Evolutionary conservation across 2,888 invertebrate species (phyloP).

Genomic region (Drosophila glabriapex): DNA sequence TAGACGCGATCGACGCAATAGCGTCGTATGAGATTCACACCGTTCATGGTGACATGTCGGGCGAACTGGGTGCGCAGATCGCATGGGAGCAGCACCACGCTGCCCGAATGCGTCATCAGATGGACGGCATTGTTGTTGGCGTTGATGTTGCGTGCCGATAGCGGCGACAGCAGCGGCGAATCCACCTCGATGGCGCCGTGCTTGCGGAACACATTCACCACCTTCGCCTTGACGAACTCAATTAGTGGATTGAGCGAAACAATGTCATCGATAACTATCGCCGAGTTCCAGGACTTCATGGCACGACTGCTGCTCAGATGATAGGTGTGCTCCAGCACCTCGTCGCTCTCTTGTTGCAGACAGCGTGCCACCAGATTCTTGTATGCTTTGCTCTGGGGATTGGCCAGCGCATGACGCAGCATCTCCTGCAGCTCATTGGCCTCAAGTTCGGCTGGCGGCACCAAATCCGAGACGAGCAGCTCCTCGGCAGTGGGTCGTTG

Average conservation of each 20-base stretch:
- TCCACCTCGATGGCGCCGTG: slow-evolving; percentile 93
- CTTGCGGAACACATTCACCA: slow-evolving; percentile 88
- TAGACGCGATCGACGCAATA: slow-evolving; percentile 95
- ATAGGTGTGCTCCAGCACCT: slow-evolving; percentile 90
- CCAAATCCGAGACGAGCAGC: slow-evolving; percentile 91
- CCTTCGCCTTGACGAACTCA: slow-evolving; percentile 85
- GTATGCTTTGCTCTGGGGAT: slow-evolving; percentile 92
- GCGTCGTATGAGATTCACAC: slow-evolving; percentile 91
- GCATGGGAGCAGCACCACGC: slow-evolving; percentile 93
- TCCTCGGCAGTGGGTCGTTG: slow-evolving; percentile 94
- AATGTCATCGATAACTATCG: slow-evolving; percentile 83
- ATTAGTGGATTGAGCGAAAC: slow-evolving; percentile 85
- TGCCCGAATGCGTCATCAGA: slow-evolving; percentile 95
- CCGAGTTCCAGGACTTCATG: slow-evolving; percentile 82
- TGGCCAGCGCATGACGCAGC: slow-evolving; percentile 92
- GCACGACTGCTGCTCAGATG: slow-evolving; percentile 87
- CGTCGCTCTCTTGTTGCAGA: slow-evolving; percentile 84
- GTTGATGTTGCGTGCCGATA: slow-evolving; percentile 86
- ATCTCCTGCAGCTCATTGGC: slow-evolving; percentile 94
- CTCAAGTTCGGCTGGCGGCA: slow-evolving; percentile 95
- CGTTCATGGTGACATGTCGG: slow-evolving; percentile 92
- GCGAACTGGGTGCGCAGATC: slow-evolving; percentile 94
- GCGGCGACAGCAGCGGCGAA: slow-evolving; percentile 93
- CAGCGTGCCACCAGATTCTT: slow-evolving; percentile 88
- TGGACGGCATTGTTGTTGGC: slow-evolving; percentile 87